A percentile compares a stretch with the other conserved stretches of the same genome.
Evolutionary conservation across 2,888 invertebrate genomes (phyloP).

Genomic region (Platynereis dumerilii): DNA sequence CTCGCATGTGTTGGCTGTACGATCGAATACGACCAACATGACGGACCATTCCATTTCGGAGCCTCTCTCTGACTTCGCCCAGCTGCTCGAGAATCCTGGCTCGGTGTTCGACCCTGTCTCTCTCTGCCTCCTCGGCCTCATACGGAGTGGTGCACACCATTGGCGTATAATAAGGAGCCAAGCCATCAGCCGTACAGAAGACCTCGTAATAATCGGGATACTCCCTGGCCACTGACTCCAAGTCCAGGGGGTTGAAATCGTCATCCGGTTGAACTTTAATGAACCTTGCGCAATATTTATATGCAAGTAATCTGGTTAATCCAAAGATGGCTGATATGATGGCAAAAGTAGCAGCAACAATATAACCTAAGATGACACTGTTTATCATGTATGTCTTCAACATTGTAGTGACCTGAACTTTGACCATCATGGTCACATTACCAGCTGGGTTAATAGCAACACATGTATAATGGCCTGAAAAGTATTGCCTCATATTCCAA

Average conservation of each 20-base stretch:
- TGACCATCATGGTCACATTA: conserved; percentile 36
- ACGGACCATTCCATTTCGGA: conserved; percentile 47
- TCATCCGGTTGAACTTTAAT: background rate
- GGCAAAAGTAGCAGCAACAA: conserved; percentile 39
- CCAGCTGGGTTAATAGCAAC: conserved; percentile 36
- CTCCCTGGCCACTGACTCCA: background rate
- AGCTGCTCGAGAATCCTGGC: conserved; percentile 47
- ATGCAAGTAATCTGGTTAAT: background rate
- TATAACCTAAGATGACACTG: conserved; percentile 44
- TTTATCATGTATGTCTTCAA: conserved; percentile 35
- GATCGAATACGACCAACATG: conserved; percentile 49
- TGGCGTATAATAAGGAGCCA: conserved; percentile 35
- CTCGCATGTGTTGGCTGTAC: conserved; percentile 43
- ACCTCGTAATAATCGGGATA: background rate
- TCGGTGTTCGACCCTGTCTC: conserved; percentile 1
- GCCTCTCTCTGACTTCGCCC: conserved; percentile 49
- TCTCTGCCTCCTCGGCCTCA: conserved; percentile 12
- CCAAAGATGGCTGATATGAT: conserved; percentile 35
- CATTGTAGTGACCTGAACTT: conserved; percentile 34
- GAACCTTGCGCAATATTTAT: background rate
- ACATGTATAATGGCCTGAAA: conserved; percentile 22
- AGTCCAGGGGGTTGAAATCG: background rate
- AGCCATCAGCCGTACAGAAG: background rate
- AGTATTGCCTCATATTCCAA: conserved; percentile 8
- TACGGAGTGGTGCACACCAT: conserved; percentile 36